These are phyloP conservation scores for Pseudanteris insignis DNA, from an alignment of 2,888 invertebrate genomes.

Conservation along the genomic window DNA sequence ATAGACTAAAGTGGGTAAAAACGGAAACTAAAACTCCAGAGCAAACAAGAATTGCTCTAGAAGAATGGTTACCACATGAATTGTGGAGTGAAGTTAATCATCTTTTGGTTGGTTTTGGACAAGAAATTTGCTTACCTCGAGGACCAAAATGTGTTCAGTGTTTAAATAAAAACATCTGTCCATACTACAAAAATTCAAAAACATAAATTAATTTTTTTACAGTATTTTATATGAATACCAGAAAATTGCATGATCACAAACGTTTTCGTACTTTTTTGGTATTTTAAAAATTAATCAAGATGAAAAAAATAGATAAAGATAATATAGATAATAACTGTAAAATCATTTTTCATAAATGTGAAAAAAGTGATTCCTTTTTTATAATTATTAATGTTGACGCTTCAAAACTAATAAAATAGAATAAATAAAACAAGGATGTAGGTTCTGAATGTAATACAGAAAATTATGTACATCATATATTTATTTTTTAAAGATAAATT, in stretches of 20 bases:
- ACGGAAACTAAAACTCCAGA: slow-evolving; percentile 83
- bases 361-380: not conserved
- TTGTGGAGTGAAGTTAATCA: slow-evolving; percentile 90
- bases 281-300: too few relatives aligned
- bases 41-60: slow-evolving; percentile 82
- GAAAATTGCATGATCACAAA: slow-evolving; percentile 1
- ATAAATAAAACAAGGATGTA: too few relatives aligned
- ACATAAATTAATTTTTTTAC: not conserved
- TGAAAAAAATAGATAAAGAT: too few relatives aligned
- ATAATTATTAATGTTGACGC: too few relatives aligned
- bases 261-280: not conserved
- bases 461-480: too few relatives aligned
- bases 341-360: too few relatives aligned
- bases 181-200: slow-evolving; percentile 68
- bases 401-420: too few relatives aligned
- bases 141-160: slow-evolving; percentile 86
- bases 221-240: not conserved
- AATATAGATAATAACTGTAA: too few relatives aligned
- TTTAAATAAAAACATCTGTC: slow-evolving; percentile 84
- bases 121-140: slow-evolving; percentile 86
- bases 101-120: slow-evolving; percentile 96
- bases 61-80: slow-evolving; percentile 87
- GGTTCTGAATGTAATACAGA: too few relatives aligned
- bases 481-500: too few relatives aligned
- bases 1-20: slow-evolving; percentile 86